Percentiles rank a stretch among this genome's conserved stretches.
These are phyloP conservation scores for Tetrapedia diversipes DNA, from an alignment of 2,888 invertebrate genomes.

Conservation along the genomic window DNA sequence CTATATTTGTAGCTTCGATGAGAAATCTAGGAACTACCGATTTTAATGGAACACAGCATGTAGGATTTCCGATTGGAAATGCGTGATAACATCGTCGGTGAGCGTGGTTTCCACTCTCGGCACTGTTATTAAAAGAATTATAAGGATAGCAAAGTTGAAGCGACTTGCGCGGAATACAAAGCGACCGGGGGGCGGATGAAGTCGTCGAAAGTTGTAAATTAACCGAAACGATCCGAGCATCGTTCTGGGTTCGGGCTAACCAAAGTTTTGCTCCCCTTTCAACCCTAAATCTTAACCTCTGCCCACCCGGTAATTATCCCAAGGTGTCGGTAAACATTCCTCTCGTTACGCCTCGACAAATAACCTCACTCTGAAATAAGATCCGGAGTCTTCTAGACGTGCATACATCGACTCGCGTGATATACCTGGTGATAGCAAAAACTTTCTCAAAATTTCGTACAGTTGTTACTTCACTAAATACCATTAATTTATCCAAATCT, in stretches of 20 bases:
- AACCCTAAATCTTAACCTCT: conserved; percentile 33
- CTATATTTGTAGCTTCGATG: too few species aligned
- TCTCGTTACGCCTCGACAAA: conserved; percentile 47
- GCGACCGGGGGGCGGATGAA: conserved; percentile 4
- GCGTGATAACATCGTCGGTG: too few species aligned
- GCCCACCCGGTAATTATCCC: conserved; percentile 49
- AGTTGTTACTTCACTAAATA: too few species aligned
- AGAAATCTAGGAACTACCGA: too few species aligned
- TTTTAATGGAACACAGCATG: too few species aligned
- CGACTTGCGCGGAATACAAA: neutral
- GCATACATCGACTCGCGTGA: conserved; percentile 19
- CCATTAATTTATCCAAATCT: too few species aligned
- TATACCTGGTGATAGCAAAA: conserved; percentile 56
- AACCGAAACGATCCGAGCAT: neutral
- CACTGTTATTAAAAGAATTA: conserved; percentile 4
- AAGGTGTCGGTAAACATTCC: conserved; percentile 61
- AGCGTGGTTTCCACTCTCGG: neutral
- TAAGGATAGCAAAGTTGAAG: neutral
- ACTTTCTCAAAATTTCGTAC: too few species aligned
- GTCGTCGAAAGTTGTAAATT: conserved; percentile 46
- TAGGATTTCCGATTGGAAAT: too few species aligned
- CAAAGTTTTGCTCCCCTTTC: neutral
- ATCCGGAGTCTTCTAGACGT: neutral
- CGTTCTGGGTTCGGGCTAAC: neutral
- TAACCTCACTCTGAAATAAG: neutral